These are phyloP conservation scores for Sebastes alutus DNA, from an alignment of 2,797 vertebrate genomes.

Conservation along the genomic window DNA sequence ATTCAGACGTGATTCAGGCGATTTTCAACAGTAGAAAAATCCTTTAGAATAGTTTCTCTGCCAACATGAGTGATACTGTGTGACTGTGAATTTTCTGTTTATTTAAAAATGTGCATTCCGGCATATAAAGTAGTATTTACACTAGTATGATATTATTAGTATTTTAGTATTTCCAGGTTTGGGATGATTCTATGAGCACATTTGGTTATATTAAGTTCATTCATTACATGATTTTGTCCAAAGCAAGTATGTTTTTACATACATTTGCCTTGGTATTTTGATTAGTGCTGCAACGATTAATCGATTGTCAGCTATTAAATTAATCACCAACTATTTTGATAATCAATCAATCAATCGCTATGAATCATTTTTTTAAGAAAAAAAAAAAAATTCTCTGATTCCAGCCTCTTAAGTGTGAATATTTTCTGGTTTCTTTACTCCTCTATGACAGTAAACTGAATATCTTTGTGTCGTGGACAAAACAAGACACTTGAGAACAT, in stretches of 20 bases:
- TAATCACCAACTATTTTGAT: no score
- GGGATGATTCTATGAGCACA: not conserved
- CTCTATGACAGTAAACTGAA: no score
- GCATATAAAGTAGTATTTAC: not conserved
- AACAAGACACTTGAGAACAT: no score
- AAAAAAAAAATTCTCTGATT: no score
- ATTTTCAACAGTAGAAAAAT: slow-evolving; percentile 11
- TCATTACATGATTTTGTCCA: not conserved
- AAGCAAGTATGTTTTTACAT: not conserved
- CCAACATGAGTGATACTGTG: not conserved
- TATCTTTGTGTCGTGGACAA: no score
- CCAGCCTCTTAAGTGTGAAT: no score
- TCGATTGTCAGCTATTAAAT: no score
- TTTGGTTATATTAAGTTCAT: not conserved
- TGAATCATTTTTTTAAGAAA: no score
- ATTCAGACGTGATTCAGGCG: not conserved
- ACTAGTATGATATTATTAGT: not conserved
- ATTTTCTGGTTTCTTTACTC: no score
- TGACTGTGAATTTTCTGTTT: not conserved
- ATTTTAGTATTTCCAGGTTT: not conserved
- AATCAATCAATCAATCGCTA: no score
- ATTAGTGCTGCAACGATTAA: no score
- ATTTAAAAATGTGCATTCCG: not conserved
- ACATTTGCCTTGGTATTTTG: no score
- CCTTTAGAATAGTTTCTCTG: not conserved